Conservation (phyloP, 2,113 vertebrate species). For the Corydoras sp. region DNA sequence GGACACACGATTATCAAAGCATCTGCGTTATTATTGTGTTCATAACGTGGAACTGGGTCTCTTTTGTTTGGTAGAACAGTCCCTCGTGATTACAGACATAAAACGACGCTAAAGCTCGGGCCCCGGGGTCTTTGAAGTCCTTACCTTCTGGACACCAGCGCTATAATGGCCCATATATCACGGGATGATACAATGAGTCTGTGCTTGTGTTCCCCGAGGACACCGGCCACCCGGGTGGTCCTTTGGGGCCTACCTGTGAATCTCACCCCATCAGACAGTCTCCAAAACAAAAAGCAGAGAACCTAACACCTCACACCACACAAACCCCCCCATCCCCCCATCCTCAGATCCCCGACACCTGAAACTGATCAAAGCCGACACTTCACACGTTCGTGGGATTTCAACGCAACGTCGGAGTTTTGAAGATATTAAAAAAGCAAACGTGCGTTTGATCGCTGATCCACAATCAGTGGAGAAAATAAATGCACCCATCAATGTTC, state of each 20-base stretch:
- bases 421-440: too few relatives aligned
- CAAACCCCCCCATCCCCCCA: conserved; percentile 52
- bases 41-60: too few relatives aligned
- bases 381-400: too few relatives aligned
- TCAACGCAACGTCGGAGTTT: too few relatives aligned
- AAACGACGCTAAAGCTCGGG: not conserved
- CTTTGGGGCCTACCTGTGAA: conserved; percentile 45
- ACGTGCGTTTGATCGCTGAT: too few relatives aligned
- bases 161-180: not conserved
- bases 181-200: not conserved
- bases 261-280: conserved; percentile 28
- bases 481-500: too few relatives aligned
- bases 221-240: conserved; percentile 62
- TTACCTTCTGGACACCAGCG: not conserved
- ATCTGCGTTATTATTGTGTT: too few relatives aligned
- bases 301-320: conserved; percentile 58
- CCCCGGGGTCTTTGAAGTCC: not conserved
- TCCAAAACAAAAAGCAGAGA: conserved; percentile 39
- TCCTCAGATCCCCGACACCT: conserved; percentile 48
- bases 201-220: conserved; percentile 19
- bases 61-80: too few relatives aligned
- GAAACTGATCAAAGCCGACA: not conserved
- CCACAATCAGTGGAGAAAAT: too few relatives aligned
- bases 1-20: too few relatives aligned
- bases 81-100: not conserved